Percentiles rank a stretch among this genome's conserved stretches.
Conservation (phyloP, 2,888 invertebrate species). For the Isoperla grammatica region DNA sequence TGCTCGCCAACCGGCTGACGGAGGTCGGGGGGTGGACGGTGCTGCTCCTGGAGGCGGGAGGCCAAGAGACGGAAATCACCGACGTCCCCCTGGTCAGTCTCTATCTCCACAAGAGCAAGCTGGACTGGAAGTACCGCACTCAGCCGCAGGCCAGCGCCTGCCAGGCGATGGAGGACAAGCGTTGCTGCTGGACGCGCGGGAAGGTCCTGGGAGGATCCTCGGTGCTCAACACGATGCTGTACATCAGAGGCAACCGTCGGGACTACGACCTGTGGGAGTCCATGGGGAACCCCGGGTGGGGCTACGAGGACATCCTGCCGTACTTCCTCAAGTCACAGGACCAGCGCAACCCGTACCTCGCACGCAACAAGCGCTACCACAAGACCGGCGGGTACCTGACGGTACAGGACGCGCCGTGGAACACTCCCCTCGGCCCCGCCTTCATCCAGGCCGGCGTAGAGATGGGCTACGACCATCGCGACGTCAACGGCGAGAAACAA, state of each 20-base stretch:
- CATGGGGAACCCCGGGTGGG: constrained; percentile 84
- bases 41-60: constrained; percentile 76
- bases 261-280: constrained; percentile 86
- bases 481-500: constrained; percentile 80
- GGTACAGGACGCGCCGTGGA: constrained; percentile 70
- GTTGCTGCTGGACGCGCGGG: constrained; percentile 86
- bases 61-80: constrained; percentile 79
- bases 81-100: constrained; percentile 82
- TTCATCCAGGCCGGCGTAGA: constrained; percentile 81
- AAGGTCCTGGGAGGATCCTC: constrained; percentile 81
- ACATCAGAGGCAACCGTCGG: constrained; percentile 78
- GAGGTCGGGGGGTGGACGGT: constrained; percentile 75
- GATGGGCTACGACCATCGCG: constrained; percentile 82
- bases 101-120: constrained; percentile 81
- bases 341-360: constrained; percentile 82
- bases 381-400: constrained; percentile 68
- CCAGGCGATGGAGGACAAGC: constrained; percentile 76
- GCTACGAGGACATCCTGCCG: constrained; percentile 70
- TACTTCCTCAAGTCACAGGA: constrained; percentile 86
- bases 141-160: constrained; percentile 80
- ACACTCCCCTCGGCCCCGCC: constrained; percentile 77
- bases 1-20: constrained; percentile 72
- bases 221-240: constrained; percentile 86
- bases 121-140: constrained; percentile 82
- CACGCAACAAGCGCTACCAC: constrained; percentile 65